Evolutionary conservation across 2,888 invertebrate genomes (phyloP), one percentile per base, ranked within the genome.

Genomic region (Morpho achilles): DNA sequence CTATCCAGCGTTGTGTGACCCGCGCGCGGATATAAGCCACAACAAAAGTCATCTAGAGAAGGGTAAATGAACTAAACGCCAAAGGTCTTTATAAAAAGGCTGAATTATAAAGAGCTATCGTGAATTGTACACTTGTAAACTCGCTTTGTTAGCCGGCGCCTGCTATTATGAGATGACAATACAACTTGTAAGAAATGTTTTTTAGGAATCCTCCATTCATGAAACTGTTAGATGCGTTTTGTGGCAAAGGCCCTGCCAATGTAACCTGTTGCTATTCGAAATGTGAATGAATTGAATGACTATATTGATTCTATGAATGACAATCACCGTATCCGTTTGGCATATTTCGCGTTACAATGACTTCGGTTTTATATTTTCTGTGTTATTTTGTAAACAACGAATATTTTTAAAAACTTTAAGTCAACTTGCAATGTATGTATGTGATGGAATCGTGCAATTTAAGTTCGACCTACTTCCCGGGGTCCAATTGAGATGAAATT

Each of bases 41-140:
- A 65, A 75, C 69, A 71, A 72, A 70, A 65, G 47, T 66, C 49
- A 63, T 64, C 65, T 52, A 67, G 61, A 58, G 69, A 70, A 70
- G 73, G 73, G 69, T 69, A 68, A 70, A 70, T 67, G 68, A 67
- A 68, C 68, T 68, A 66, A 79, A 64, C 69, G 71, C 75, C 75
- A 79, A 74, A 79, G 87, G 65, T 81, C 87, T 73, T 63, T 67
- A 71, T 81, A 82, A 77, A 81, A 68, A 74, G 84, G 88, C 72
- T 75, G 81, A 69, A 78, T 82, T 70, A 86, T 89, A 89, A 87
- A 89, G 84, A 87, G 82, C 82, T 84, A 88, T 87, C 80, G 78
- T 87, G 87, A 88, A 89, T 86, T 81, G 85, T 88, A 88, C 89
- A 90, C 89, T 89, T 89, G 89, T 89, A 87, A 81, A 81, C 75